A percentile compares a stretch with the other conserved stretches of the same genome.
Evolutionary conservation across 2,113 vertebrate genomes (phyloP).

Genomic region (Phocoena sinus): DNA sequence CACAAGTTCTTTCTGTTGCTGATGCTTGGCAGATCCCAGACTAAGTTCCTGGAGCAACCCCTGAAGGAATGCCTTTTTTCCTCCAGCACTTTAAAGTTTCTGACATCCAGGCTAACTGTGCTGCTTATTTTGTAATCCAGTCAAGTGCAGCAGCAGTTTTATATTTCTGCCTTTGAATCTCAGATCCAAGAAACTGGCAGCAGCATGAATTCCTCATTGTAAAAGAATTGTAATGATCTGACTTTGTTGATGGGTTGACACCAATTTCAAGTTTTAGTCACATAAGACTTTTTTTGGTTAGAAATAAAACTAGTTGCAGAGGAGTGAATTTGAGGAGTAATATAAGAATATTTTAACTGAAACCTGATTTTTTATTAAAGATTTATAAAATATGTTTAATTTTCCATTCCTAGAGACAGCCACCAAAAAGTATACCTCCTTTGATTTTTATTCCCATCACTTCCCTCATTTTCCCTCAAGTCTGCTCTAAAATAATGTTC

Average conservation of each 20-base stretch:
- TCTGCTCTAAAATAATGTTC: neutral
- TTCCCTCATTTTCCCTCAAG: neutral
- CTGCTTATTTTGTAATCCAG: slow-evolving; percentile 56
- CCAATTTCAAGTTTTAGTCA: slow-evolving; percentile 37
- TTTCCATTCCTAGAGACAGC: neutral
- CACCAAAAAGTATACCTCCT: neutral
- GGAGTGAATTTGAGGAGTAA: neutral
- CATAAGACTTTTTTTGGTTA: neutral
- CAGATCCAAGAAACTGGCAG: slow-evolving; percentile 39
- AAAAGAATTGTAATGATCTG: slow-evolving; percentile 51
- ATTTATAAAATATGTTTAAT: neutral
- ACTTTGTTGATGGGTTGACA: slow-evolving; percentile 44
- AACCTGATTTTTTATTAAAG: neutral
- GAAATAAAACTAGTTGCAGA: slow-evolving; percentile 35
- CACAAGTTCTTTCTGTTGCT: neutral
- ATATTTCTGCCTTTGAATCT: slow-evolving; percentile 54
- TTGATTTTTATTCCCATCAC: neutral
- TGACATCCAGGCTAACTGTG: slow-evolving; percentile 50
- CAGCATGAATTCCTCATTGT: slow-evolving; percentile 34
- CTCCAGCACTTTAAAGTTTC: slow-evolving; percentile 37
- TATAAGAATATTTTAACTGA: neutral
- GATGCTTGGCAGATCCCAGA: neutral
- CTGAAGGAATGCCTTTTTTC: slow-evolving; percentile 43
- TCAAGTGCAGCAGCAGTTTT: slow-evolving; percentile 53
- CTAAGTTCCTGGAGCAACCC: slow-evolving; percentile 27